A percentile compares a stretch with the other conserved stretches of the same genome.
Conservation (phyloP, 2,888 invertebrate species). For the Frankliniella fusca region DNA sequence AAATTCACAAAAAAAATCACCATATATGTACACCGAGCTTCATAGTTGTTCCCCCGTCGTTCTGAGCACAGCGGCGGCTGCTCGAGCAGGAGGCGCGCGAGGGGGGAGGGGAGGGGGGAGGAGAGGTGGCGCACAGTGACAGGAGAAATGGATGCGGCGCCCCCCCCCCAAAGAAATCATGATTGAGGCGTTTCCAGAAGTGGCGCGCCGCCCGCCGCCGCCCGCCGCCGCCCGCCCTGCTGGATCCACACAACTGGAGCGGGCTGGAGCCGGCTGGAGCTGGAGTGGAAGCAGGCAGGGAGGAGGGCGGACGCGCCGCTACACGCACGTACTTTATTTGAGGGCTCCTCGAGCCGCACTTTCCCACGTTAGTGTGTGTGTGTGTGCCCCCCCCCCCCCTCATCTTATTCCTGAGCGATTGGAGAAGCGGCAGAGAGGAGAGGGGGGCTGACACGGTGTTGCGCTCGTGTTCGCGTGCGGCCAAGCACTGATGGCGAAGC, state of each 20-base stretch:
- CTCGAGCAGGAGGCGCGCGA: too few relatives aligned
- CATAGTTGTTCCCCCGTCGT: too few relatives aligned
- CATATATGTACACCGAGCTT: too few relatives aligned
- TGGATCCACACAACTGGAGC: not conserved
- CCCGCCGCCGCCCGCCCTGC: too few relatives aligned
- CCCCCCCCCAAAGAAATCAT: too few relatives aligned
- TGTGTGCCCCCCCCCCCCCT: not conserved
- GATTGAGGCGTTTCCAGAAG: too few relatives aligned
- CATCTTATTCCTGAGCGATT: not conserved
- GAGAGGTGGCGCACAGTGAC: too few relatives aligned
- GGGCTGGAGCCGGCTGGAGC: not conserved
- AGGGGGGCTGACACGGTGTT: not conserved
- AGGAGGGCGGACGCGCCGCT: not conserved
- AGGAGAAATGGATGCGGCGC: too few relatives aligned
- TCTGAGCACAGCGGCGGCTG: too few relatives aligned
- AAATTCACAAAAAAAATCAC: too few relatives aligned
- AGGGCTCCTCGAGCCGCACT: not conserved
- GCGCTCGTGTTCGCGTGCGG: slow-evolving; percentile 12
- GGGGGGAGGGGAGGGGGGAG: too few relatives aligned
- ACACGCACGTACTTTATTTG: slow-evolving; percentile 16
- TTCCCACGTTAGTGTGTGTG: slow-evolving; percentile 10
- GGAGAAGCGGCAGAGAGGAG: not conserved
- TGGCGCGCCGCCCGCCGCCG: too few relatives aligned
- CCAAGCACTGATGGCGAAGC: not conserved
- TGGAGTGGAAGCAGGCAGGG: not conserved